phyloP scores from a whole-genome alignment of 2,888 invertebrate species.

The Cryptus viduatorius region DNA sequence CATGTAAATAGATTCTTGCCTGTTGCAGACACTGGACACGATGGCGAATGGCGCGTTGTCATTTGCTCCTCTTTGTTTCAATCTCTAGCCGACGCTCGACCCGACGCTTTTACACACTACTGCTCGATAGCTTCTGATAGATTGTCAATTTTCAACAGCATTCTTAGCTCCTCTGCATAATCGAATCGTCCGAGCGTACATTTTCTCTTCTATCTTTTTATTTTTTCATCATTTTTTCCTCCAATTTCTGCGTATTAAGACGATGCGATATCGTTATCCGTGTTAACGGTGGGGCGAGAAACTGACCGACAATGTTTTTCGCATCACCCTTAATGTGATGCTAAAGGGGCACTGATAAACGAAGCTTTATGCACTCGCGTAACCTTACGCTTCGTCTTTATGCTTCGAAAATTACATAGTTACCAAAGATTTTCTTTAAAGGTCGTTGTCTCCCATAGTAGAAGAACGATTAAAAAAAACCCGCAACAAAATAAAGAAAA shows the following conservation, averaged over 20 bases:
- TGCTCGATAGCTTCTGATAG: slow-evolving; percentile 57
- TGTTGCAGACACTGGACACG: slow-evolving; percentile 64
- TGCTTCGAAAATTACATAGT: neutral
- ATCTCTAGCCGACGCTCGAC: slow-evolving; percentile 67
- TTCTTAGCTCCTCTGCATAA: slow-evolving; percentile 31
- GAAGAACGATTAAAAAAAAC: slow-evolving; percentile 4
- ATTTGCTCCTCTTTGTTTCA: slow-evolving; percentile 76
- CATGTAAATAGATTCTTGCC: slow-evolving; percentile 83
- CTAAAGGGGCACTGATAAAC: too few relatives aligned
- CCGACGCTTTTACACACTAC: slow-evolving; percentile 48
- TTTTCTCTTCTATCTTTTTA: neutral
- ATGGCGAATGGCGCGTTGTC: slow-evolving; percentile 59
- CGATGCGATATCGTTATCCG: too few relatives aligned
- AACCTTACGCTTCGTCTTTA: too few relatives aligned
- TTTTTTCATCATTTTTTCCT: too few relatives aligned
- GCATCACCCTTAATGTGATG: too few relatives aligned
- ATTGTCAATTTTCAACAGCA: slow-evolving; percentile 58
- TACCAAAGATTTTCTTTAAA: neutral
- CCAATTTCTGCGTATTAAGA: too few relatives aligned
- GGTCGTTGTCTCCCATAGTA: neutral
- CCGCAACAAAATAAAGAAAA: slow-evolving; percentile 15
- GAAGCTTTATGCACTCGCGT: too few relatives aligned
- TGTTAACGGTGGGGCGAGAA: too few relatives aligned
- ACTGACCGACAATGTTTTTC: too few relatives aligned
- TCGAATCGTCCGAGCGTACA: slow-evolving; percentile 50